Base-by-base conservation (phyloP, 2,888 invertebrate genomes). In the Bhutanitis thaidina region DNA sequence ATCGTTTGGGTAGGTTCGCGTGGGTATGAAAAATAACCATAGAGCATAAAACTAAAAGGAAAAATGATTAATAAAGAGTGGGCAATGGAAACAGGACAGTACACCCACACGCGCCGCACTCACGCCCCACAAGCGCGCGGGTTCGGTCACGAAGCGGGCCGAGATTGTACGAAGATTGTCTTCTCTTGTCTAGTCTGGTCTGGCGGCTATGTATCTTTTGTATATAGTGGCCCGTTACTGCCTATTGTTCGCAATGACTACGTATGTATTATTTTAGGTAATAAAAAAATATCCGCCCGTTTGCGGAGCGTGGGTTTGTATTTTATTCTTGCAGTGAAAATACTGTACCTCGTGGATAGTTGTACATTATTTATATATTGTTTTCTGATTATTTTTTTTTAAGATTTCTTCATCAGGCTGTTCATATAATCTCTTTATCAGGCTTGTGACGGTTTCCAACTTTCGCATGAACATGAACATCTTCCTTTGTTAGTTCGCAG, bases 141-240 rank as follows among this genome's bases (percentile, higher is more conserved):
- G 75, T 69, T 76, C 60, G 73, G 80, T 85, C 86, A 85, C 85
- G 83, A 82, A 64, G 76, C 57, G 61, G 69, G 64, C 70, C 68
- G 71, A 80, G 82, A 84, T 85, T 78, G 77, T 71, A 69, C 72
- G 65, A 67, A 81, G 84, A 86, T 86, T 85, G 86, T 80, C 76
- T 80, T 74, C 71, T 73, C 74, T 69, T 71, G 76, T 69, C 75
- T 74, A 67, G 68, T 54, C 60, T 56, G 56, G 62, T 55, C 60
- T 56, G 56, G 62, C 55, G 43, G 56, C 57, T 61, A 53, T 52
- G 46, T 56, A 58, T 56, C 59, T 60, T 57, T 61, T 64, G 59
- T 61, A 51, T 44, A 51, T 35, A 39, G 12, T 30, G 43, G 10
- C 44, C 30, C 37, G 47, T 56, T 62, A 69, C 65, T 67, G 64